phyloP scores from a whole-genome alignment of 2,888 invertebrate genomes.

The Conus canariensis region DNA sequence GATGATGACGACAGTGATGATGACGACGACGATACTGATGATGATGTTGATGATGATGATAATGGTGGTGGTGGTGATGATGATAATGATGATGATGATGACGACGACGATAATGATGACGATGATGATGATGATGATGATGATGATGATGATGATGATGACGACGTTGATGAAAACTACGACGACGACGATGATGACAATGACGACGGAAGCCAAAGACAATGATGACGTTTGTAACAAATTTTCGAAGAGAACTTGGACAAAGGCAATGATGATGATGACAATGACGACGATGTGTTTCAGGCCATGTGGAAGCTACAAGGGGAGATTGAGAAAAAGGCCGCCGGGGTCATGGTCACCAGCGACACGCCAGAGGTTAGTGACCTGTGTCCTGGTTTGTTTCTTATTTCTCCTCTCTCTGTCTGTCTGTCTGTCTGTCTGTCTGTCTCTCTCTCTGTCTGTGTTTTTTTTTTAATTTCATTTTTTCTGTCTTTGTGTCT shows the following conservation, averaged over 20 bases:
- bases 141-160: background rate
- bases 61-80: background rate
- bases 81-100: conserved; percentile 1
- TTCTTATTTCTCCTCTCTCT: background rate
- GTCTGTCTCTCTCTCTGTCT: background rate
- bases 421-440: background rate
- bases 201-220: background rate
- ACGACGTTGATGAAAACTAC: background rate
- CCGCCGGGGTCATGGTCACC: background rate
- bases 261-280: background rate
- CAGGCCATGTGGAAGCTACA: conserved; percentile 8
- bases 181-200: background rate
- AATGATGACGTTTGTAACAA: background rate
- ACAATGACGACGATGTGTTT: background rate
- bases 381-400: background rate
- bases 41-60: background rate
- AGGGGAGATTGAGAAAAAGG: background rate
- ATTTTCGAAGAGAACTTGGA: background rate
- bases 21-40: background rate
- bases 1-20: background rate
- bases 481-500: background rate
- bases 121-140: background rate
- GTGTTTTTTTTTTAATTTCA: background rate
- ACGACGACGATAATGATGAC: background rate
- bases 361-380: background rate